Base-by-base conservation (phyloP, 2,797 vertebrate genomes). In the Paramormyrops hopkinsi region DNA sequence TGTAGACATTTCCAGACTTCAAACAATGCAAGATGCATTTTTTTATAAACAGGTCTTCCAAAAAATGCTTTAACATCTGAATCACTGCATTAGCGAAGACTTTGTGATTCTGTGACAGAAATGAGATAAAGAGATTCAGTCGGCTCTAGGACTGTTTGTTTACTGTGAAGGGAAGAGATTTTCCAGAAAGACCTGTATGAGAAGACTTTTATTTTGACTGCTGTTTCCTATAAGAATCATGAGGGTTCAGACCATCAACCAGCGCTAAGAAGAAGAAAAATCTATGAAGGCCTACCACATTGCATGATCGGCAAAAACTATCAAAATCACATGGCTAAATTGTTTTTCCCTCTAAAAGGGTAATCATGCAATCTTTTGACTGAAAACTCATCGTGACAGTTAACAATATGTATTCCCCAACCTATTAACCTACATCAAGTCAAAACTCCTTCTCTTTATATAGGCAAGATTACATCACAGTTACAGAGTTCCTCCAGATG, bases 151-250 rank as follows among this genome's bases (percentile, higher is more conserved):
- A 50, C 50, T 19, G 56, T 89, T 89, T 87, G 65, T 89, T 88
- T 84, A 89, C 62, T 12, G n/a, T n/a, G 11, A 33, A 44, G n/a
- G 25, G 17, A n/a, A 44, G 83, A 46, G 33, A 33, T 19, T 25
- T 51, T 33, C 29, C 50, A 56, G 59, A n/a, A 54, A 50, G 6
- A 59, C 86, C 46, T 87, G 85, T 62, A 56, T 83, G 29, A 86
- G 17, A 22, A 51, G 11, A 4, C 33, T 44, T 88, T 29, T 87
- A 88, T 91, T 90, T 88, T 90, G 89, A 91, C 91, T 91, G 84
- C 86, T 86, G 37, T 62, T 41, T 87, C 82, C 5, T 17, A 29
- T 12, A 89, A n/a, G 65, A 53, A 88, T 62, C 83, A 41, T 19
- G n/a, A 65, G n/a, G 14, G 33, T 25, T 56, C 51, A 37, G 29